Percentiles rank a stretch among this genome's conserved stretches.
These are phyloP conservation scores for Caenorhabditis drosophilae DNA, from an alignment of 2,888 invertebrate genomes.

Conservation along the genomic window DNA sequence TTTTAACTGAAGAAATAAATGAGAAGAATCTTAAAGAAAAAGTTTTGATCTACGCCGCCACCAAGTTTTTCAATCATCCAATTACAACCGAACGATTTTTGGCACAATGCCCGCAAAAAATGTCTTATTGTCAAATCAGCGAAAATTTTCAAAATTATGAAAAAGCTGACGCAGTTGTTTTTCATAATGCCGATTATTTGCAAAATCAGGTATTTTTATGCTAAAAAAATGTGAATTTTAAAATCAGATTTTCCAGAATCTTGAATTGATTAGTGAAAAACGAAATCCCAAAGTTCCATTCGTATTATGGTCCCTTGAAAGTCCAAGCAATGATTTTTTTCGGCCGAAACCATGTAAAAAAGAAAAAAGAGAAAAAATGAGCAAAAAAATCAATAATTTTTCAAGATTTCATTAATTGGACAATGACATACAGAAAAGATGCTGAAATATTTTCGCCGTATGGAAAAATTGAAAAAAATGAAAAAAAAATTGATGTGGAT, in stretches of 20 bases:
- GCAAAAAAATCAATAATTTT: too few species aligned
- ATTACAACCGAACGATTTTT: constrained; percentile 45
- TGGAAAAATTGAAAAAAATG: constrained; percentile 23
- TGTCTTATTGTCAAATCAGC: constrained; percentile 39
- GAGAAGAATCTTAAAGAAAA: too few species aligned
- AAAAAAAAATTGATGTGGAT: background rate
- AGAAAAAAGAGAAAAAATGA: background rate
- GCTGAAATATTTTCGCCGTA: constrained; percentile 46
- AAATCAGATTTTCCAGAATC: constrained; percentile 3
- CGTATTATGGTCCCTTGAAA: constrained; percentile 49
- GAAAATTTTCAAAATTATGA: constrained; percentile 23
- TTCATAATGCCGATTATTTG: constrained; percentile 49
- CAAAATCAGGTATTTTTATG: background rate
- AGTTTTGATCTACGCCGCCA: constrained; percentile 46
- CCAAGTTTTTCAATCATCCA: constrained; percentile 45
- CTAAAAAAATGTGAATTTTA: background rate
- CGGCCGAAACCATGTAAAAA: constrained; percentile 38
- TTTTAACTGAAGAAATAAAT: too few species aligned
- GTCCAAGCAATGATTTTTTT: constrained; percentile 43
- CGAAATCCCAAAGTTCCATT: constrained; percentile 33
- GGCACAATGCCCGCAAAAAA: constrained; percentile 34
- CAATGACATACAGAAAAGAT: constrained; percentile 49
- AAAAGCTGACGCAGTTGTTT: constrained; percentile 43
- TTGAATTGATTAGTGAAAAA: background rate
- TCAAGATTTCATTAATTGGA: constrained; percentile 52